These are phyloP conservation scores for Glyphotaelius pellucidus DNA, from an alignment of 2,888 invertebrate genomes.

Conservation along the genomic window DNA sequence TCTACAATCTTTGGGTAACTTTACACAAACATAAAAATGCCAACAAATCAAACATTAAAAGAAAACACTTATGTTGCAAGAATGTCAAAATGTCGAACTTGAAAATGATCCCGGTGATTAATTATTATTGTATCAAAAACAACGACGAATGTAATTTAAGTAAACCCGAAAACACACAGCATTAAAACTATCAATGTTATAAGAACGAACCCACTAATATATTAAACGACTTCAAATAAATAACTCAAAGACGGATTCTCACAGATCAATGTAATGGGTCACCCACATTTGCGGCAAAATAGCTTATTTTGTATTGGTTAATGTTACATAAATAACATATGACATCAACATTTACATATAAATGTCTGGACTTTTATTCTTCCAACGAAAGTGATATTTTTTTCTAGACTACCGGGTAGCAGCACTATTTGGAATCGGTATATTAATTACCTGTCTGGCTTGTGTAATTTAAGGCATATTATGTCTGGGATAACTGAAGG, in stretches of 20 bases:
- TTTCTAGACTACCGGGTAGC: slow-evolving; percentile 42
- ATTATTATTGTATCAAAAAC: slow-evolving; percentile 36
- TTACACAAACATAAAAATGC: not conserved
- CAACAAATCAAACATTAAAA: slow-evolving; percentile 37
- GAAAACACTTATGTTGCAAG: slow-evolving; percentile 10
- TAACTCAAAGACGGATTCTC: slow-evolving; percentile 47
- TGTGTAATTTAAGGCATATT: not conserved
- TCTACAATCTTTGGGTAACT: not conserved
- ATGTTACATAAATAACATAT: slow-evolving; percentile 46
- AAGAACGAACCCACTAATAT: slow-evolving; percentile 31
- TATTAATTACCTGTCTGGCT: slow-evolving; percentile 22
- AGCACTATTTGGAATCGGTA: slow-evolving; percentile 37
- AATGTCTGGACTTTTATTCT: slow-evolving; percentile 36
- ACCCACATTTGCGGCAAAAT: slow-evolving; percentile 46
- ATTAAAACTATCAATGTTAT: slow-evolving; percentile 46
- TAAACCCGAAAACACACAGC: not conserved
- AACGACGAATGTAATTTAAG: slow-evolving; percentile 13
- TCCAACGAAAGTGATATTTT: slow-evolving; percentile 45
- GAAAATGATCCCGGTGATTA: not conserved
- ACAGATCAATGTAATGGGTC: slow-evolving; percentile 49
- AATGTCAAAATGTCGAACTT: slow-evolving; percentile 39
- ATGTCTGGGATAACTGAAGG: not conserved
- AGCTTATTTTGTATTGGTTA: slow-evolving; percentile 4
- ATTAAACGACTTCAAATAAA: slow-evolving; percentile 31
- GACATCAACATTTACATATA: slow-evolving; percentile 44